Conservation (phyloP, 2,797 vertebrate genomes). For the Fistularia commersonii region DNA sequence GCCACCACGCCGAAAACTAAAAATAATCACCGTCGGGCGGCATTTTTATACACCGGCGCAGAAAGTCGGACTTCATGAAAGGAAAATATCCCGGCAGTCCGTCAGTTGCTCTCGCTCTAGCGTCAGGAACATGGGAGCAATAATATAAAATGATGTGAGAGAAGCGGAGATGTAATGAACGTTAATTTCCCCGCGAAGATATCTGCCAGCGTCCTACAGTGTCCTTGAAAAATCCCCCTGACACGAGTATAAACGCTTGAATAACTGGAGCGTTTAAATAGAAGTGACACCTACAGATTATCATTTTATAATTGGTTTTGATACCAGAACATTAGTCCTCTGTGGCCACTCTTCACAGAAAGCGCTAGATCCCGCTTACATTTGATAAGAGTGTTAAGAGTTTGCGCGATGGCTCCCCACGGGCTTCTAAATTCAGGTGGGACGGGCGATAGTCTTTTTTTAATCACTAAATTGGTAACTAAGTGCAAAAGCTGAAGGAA, state of each 20-base stretch:
- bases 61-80: too few relatives aligned
- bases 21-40: too few relatives aligned
- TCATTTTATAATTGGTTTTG: constrained; percentile 65
- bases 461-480: constrained; percentile 59
- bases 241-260: constrained; percentile 58
- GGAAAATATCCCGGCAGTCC: too few relatives aligned
- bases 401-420: constrained; percentile 21
- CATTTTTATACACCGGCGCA: too few relatives aligned
- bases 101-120: neutral
- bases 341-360: constrained; percentile 63
- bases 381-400: constrained; percentile 54
- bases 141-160: constrained; percentile 12
- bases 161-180: constrained; percentile 11
- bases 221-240: constrained; percentile 64
- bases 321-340: constrained; percentile 56
- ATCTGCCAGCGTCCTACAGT: constrained; percentile 8
- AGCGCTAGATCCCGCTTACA: constrained; percentile 60
- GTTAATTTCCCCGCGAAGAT: neutral
- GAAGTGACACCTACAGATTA: constrained; percentile 56
- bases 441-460: constrained; percentile 52
- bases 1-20: too few relatives aligned
- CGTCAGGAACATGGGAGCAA: neutral
- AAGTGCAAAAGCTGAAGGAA: constrained; percentile 23
- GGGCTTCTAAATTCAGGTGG: constrained; percentile 47
- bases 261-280: constrained; percentile 60